Evolutionary conservation across 2,888 invertebrate species (phyloP).

Genomic region (Chalcosyrphus nemorum): DNA sequence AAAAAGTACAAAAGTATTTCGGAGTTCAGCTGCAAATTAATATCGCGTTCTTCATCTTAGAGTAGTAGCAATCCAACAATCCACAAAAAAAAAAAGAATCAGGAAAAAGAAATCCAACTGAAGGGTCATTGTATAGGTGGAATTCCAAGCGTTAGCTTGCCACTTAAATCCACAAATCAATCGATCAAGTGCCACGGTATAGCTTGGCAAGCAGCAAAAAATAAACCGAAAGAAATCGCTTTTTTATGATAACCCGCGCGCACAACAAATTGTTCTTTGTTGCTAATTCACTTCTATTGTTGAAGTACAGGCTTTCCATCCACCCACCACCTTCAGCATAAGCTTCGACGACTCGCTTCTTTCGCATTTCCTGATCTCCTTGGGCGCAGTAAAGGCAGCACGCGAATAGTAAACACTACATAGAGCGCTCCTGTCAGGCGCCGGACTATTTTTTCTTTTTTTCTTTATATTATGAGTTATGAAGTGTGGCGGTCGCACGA

Average conservation of each 20-base stretch:
- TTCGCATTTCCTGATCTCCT: constrained; percentile 57
- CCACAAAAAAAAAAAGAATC: not conserved
- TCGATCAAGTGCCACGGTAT: constrained; percentile 52
- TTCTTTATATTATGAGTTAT: constrained; percentile 26
- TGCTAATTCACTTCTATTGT: constrained; percentile 52
- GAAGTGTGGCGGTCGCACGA: constrained; percentile 55
- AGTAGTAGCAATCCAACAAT: not conserved
- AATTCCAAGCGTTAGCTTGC: constrained; percentile 26
- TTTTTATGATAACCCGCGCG: constrained; percentile 19
- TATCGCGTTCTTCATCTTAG: constrained; percentile 1
- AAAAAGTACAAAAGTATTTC: constrained; percentile 3
- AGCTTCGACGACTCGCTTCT: constrained; percentile 1
- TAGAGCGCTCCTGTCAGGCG: constrained; percentile 15
- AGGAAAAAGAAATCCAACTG: not conserved
- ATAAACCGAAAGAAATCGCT: not conserved
- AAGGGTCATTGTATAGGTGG: not conserved
- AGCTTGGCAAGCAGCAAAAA: not conserved
- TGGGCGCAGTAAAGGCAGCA: not conserved
- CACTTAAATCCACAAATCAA: constrained; percentile 51
- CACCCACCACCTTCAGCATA: not conserved
- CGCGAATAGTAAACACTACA: not conserved
- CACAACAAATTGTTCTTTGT: constrained; percentile 31
- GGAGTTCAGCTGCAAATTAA: constrained; percentile 3
- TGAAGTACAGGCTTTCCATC: not conserved
- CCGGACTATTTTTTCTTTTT: not conserved